Evolutionary conservation across 2,888 invertebrate species (phyloP).

Genomic region (Protophormia terraenovae): DNA sequence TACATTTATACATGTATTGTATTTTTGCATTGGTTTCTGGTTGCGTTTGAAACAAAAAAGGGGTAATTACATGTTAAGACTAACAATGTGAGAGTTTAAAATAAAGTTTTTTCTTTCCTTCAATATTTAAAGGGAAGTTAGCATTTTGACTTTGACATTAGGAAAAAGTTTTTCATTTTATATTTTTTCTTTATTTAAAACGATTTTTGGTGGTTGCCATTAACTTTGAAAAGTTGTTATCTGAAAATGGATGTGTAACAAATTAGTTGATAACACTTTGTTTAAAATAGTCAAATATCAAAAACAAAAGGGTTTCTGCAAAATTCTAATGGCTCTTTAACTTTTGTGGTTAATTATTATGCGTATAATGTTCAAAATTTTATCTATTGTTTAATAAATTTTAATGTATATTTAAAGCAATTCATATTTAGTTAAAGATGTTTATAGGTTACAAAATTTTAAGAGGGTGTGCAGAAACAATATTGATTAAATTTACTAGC

Average conservation of each 20-base stretch:
- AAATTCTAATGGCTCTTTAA: not conserved
- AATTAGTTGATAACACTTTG: not conserved
- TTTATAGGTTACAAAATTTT: not conserved
- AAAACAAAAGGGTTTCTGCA: not conserved
- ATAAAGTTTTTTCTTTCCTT: not conserved
- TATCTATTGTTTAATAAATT: constrained; percentile 20
- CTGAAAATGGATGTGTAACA: constrained; percentile 4
- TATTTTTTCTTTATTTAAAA: not conserved
- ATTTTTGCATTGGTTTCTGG: too few relatives aligned
- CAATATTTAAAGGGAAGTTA: not conserved
- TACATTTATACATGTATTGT: not conserved
- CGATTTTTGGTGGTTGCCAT: not conserved
- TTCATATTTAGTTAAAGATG: not conserved
- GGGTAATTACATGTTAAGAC: constrained; percentile 6
- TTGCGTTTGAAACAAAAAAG: not conserved
- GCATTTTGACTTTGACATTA: constrained; percentile 6
- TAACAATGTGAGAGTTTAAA: not conserved
- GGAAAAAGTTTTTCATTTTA: constrained; percentile 2
- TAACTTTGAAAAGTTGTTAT: constrained; percentile 11
- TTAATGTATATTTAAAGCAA: not conserved
- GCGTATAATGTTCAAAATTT: not conserved
- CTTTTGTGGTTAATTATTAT: constrained; percentile 10
- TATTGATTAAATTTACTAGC: too few relatives aligned
- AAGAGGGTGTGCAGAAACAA: too few relatives aligned
- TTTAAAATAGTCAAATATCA: not conserved